phyloP scores from a whole-genome alignment of 2,113 vertebrate species.

The Pedionomus torquatus region DNA sequence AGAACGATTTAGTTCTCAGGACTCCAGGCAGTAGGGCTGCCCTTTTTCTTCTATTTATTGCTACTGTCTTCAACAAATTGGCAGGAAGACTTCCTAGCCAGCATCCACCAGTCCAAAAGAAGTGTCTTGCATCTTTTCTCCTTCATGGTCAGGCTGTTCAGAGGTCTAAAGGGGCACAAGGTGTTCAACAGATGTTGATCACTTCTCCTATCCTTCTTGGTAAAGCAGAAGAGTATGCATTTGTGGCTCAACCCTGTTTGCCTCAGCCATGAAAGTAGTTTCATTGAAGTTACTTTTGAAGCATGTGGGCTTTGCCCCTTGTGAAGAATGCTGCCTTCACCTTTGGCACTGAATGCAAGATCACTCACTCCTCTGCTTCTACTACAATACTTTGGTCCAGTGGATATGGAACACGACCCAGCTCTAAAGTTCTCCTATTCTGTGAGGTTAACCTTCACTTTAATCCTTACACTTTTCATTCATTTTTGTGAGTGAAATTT shows the following conservation, averaged over 20 bases:
- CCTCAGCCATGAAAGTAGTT: neutral
- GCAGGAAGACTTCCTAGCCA: neutral
- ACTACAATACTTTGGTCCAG: neutral
- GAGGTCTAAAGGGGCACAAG: neutral
- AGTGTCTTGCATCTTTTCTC: neutral
- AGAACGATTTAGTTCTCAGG: neutral
- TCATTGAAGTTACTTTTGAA: neutral
- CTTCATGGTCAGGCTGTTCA: neutral
- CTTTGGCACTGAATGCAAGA: neutral
- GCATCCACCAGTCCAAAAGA: neutral
- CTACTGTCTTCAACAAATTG: neutral
- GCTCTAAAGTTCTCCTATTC: conserved; percentile 22
- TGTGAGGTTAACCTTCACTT: conserved; percentile 37
- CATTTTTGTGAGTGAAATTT: neutral
- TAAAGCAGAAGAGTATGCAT: neutral
- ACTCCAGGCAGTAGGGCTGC: neutral
- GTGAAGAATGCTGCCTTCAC: conserved; percentile 22
- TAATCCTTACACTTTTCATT: conserved; percentile 19
- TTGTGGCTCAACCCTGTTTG: neutral
- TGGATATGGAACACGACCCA: neutral
- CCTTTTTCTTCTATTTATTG: neutral
- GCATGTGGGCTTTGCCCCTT: neutral
- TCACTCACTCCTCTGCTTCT: neutral
- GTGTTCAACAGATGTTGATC: neutral
- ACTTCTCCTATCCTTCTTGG: neutral